phyloP scores from a whole-genome alignment of 2,797 vertebrate species.

The Amblyraja radiata region DNA sequence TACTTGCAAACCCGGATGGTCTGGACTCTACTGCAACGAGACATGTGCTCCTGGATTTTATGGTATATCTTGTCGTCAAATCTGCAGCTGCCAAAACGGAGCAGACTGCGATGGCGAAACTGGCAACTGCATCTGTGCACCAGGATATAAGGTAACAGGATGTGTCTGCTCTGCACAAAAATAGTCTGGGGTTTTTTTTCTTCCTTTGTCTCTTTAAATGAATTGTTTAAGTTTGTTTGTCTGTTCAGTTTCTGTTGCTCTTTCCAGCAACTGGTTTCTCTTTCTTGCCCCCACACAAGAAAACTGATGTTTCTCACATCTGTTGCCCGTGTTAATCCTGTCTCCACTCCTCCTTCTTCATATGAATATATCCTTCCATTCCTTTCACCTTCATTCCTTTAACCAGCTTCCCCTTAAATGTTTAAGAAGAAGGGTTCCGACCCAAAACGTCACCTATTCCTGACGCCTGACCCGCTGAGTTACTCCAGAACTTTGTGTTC shows the following conservation, averaged over 20 bases:
- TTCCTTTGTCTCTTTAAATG: neutral
- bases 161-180: neutral
- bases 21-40: conserved; percentile 92
- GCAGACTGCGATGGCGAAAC: conserved; percentile 87
- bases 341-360: neutral
- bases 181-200: neutral
- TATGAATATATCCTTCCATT: neutral
- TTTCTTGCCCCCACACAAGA: neutral
- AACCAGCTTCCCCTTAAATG: neutral
- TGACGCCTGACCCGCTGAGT: too few species aligned
- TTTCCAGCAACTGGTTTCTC: neutral
- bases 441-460: too few species aligned
- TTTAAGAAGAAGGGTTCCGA: too few species aligned
- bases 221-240: neutral
- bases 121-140: conserved; percentile 83
- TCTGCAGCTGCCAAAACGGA: conserved; percentile 88
- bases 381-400: neutral
- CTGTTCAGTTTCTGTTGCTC: neutral
- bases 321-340: neutral
- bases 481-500: too few species aligned
- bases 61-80: conserved; percentile 77
- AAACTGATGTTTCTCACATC: neutral
- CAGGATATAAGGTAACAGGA: conserved; percentile 80
- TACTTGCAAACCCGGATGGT: conserved; percentile 78
- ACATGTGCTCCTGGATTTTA: conserved; percentile 84